Conservation (phyloP, 2,113 vertebrate genomes). For the Ochotona princeps region DNA sequence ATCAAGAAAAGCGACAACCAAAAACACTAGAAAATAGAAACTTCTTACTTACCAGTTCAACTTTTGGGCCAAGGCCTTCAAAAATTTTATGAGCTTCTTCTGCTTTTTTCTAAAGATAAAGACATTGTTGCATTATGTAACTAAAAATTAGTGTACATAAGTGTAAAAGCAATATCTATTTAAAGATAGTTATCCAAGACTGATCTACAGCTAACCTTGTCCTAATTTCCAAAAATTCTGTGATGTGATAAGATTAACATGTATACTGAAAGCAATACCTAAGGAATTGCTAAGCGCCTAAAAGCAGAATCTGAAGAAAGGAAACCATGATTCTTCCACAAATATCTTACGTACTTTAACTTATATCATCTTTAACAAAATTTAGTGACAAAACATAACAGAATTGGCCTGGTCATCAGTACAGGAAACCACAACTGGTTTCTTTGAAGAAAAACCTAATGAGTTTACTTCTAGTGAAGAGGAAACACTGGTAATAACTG, state of each 20-base stretch:
- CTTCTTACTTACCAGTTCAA: conserved; percentile 93
- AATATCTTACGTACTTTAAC: conserved; percentile 50
- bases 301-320: background rate
- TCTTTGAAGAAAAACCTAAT: conserved; percentile 28
- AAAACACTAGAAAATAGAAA: background rate
- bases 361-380: background rate
- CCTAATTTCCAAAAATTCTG: conserved; percentile 47
- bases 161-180: conserved; percentile 47
- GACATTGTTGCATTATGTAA: conserved; percentile 65
- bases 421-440: background rate
- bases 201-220: background rate
- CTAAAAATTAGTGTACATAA: conserved; percentile 53
- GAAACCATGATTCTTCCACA: background rate
- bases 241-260: background rate
- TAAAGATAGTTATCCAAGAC: conserved; percentile 35
- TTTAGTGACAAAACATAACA: conserved; percentile 30
- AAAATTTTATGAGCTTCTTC: conserved; percentile 99
- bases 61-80: conserved; percentile 97
- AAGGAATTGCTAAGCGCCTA: conserved; percentile 13
- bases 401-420: background rate
- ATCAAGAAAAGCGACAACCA: background rate
- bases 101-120: conserved; percentile 95
- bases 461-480: conserved; percentile 44
- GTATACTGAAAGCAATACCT: conserved; percentile 22
- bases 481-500: background rate